Conservation (phyloP, 1,140 invertebrate species). For the Plodia interpunctella region DNA sequence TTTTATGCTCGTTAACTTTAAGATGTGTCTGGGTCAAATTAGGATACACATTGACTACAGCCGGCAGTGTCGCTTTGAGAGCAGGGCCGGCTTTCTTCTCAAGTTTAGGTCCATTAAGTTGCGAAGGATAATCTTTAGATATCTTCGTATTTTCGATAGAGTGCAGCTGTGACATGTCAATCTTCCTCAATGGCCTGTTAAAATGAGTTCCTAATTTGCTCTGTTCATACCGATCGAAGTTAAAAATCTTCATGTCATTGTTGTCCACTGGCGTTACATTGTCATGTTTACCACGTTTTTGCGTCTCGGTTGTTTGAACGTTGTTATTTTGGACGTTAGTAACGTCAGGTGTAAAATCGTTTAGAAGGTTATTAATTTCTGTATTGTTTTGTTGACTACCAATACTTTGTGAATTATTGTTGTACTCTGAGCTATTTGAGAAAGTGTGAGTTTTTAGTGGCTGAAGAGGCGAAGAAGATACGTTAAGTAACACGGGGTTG, state of each 20-base stretch:
- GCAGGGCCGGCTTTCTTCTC: conserved; percentile 39
- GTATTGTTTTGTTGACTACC: conserved; percentile 49
- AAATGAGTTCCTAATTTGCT: conserved; percentile 55
- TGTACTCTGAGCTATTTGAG: conserved; percentile 54
- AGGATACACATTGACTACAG: conserved; percentile 66
- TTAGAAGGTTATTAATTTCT: conserved; percentile 58
- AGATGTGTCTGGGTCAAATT: conserved; percentile 70
- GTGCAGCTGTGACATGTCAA: conserved; percentile 66
- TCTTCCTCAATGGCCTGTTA: conserved; percentile 59
- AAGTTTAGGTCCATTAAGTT: conserved; percentile 29
- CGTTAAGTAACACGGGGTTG: conserved; percentile 62
- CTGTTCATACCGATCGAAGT: conserved; percentile 74
- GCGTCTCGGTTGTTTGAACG: conserved; percentile 13
- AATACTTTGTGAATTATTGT: conserved; percentile 54
- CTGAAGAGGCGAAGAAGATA: conserved; percentile 63
- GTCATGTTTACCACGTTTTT: conserved; percentile 29
- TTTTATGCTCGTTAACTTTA: conserved; percentile 66
- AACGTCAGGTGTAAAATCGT: conserved; percentile 48
- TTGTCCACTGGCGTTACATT: conserved; percentile 41
- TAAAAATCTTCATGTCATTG: conserved; percentile 72
- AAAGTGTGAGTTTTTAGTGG: conserved; percentile 66
- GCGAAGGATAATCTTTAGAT: conserved; percentile 61
- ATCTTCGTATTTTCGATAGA: conserved; percentile 69
- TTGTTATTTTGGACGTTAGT: conserved; percentile 36
- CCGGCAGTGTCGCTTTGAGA: conserved; percentile 39